Percentiles rank a stretch among this genome's conserved stretches.
Evolutionary conservation across 2,113 vertebrate genomes (phyloP).

Genomic region (Abramis brama): DNA sequence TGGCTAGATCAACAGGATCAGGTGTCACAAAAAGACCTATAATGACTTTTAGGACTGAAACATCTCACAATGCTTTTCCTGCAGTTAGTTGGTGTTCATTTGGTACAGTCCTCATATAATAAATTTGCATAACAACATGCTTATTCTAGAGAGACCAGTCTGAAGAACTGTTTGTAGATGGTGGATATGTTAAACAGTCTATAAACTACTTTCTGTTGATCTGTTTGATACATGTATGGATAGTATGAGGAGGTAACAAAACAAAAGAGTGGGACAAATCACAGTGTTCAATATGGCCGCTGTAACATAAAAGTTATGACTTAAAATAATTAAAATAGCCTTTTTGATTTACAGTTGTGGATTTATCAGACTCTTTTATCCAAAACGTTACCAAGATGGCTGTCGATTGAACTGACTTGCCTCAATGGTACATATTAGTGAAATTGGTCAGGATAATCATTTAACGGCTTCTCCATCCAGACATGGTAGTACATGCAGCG

Average conservation of each 20-base stretch:
- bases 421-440: not conserved
- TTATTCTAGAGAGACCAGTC: constrained; percentile 17
- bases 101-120: constrained; percentile 16
- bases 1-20: constrained; percentile 14
- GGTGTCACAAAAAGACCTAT: constrained; percentile 12
- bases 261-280: not conserved
- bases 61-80: constrained; percentile 39
- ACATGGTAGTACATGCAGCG: not conserved
- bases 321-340: not conserved
- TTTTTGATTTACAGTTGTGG: not conserved
- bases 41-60: constrained; percentile 40
- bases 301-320: not conserved
- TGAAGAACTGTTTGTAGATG: not conserved
- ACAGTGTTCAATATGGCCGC: not conserved
- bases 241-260: not conserved
- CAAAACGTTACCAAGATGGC: not conserved
- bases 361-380: not conserved
- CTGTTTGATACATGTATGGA: not conserved
- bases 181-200: not conserved
- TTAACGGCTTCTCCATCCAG: not conserved
- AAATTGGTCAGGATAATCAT: not conserved
- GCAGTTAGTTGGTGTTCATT: constrained; percentile 36
- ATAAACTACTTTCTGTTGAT: not conserved
- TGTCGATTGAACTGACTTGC: not conserved
- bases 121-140: constrained; percentile 20